phyloP scores from a whole-genome alignment of 2,888 invertebrate species.

The Ennomos fuscantarius region DNA sequence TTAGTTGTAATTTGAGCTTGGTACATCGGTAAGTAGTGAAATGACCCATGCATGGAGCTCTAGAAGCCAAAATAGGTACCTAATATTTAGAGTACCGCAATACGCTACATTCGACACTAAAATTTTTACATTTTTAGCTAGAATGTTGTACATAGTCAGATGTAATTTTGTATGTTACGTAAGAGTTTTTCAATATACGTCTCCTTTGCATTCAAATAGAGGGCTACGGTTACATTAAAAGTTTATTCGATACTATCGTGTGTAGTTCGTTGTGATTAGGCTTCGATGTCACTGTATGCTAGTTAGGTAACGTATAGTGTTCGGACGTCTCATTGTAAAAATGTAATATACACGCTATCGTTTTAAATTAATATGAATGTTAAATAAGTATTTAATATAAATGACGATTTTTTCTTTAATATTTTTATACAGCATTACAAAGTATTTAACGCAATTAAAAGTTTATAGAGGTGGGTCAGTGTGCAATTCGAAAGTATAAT shows the following conservation, averaged over 20 bases:
- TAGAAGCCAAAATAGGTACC: conserved; percentile 73
- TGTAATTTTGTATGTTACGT: conserved; percentile 82
- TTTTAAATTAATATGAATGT: conserved; percentile 78
- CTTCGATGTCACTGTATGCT: conserved; percentile 80
- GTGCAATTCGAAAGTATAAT: conserved; percentile 76
- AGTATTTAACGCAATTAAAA: conserved; percentile 83
- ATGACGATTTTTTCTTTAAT: conserved; percentile 84
- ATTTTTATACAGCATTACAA: conserved; percentile 85
- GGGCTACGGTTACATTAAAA: conserved; percentile 72
- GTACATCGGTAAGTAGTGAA: conserved; percentile 66
- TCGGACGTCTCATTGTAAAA: conserved; percentile 81
- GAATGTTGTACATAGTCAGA: conserved; percentile 80
- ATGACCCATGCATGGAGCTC: conserved; percentile 73
- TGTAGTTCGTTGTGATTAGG: conserved; percentile 83
- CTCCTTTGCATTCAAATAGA: conserved; percentile 81
- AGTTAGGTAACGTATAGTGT: conserved; percentile 67
- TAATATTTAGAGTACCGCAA: conserved; percentile 69
- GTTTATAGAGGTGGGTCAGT: conserved; percentile 83
- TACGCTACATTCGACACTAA: conserved; percentile 62
- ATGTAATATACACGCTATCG: conserved; percentile 83
- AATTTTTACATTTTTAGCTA: conserved; percentile 71
- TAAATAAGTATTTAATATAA: conserved; percentile 77
- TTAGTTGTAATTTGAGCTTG: conserved; percentile 67
- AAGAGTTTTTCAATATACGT: conserved; percentile 79
- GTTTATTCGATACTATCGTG: conserved; percentile 77